Evolutionary conservation across 2,888 invertebrate genomes (phyloP).

Genomic region (Netelia virgata): DNA sequence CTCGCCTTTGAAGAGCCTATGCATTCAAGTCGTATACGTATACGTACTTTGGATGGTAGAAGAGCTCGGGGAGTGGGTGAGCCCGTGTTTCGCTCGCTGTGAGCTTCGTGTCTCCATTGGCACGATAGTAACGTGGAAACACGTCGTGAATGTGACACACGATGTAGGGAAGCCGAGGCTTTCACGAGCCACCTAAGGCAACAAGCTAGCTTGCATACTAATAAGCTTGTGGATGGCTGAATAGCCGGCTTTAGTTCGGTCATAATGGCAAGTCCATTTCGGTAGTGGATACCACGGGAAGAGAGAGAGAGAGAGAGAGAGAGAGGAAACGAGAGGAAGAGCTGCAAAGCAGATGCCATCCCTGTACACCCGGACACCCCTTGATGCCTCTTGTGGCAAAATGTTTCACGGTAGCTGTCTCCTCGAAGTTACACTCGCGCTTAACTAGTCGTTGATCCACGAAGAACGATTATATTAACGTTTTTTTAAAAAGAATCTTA

Average conservation of each 20-base stretch:
- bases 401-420: constrained; percentile 69
- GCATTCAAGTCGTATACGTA: neutral
- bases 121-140: constrained; percentile 72
- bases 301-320: constrained; percentile 19
- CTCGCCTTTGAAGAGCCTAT: constrained; percentile 34
- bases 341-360: constrained; percentile 53
- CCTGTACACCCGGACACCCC: constrained; percentile 65
- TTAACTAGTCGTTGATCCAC: too few species aligned
- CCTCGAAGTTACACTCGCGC: constrained; percentile 11
- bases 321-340: constrained; percentile 5
- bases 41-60: constrained; percentile 9
- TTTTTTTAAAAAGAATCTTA: too few species aligned
- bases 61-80: constrained; percentile 7
- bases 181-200: constrained; percentile 82
- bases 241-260: constrained; percentile 82
- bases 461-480: too few species aligned
- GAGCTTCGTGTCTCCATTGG: constrained; percentile 20
- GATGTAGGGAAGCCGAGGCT: constrained; percentile 71
- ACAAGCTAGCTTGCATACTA: constrained; percentile 83
- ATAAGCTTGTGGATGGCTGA: constrained; percentile 82
- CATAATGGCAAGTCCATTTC: constrained; percentile 83
- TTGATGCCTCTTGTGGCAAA: constrained; percentile 70
- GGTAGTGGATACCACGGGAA: constrained; percentile 60
- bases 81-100: neutral
- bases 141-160: constrained; percentile 82